Percentiles rank a stretch among this genome's conserved stretches.
Evolutionary conservation across 2,113 vertebrate species (phyloP).

Genomic region (Campylomormyrus numenius): DNA sequence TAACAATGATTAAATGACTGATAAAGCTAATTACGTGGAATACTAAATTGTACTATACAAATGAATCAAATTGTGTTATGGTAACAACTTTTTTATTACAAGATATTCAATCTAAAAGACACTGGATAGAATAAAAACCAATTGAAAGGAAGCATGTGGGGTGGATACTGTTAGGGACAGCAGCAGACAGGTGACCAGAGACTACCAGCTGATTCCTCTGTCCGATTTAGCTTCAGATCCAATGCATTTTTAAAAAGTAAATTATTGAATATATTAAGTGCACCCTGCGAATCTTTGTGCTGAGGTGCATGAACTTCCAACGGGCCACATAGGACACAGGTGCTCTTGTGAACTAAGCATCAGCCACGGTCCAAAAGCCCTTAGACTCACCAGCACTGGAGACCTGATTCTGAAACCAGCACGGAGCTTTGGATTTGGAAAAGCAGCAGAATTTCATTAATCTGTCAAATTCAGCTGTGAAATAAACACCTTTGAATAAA

Average conservation of each 20-base stretch:
- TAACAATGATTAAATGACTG: background rate
- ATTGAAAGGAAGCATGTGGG: background rate
- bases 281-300: background rate
- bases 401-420: conserved; percentile 1
- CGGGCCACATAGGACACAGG: background rate
- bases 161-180: background rate
- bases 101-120: background rate
- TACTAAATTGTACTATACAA: background rate
- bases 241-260: background rate
- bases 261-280: background rate
- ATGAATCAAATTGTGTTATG: background rate
- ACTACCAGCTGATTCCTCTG: background rate
- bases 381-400: background rate
- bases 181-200: background rate
- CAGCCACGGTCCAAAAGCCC: background rate
- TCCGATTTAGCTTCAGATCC: background rate
- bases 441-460: background rate
- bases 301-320: background rate
- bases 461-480: conserved; percentile 20
- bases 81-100: background rate
- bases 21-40: background rate
- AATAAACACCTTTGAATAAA: conserved; percentile 41
- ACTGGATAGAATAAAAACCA: background rate
- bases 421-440: background rate
- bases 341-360: too few species aligned